Evolutionary conservation across 1,140 invertebrate genomes (phyloP).

Genomic region (Himalopsyche phryganea): DNA sequence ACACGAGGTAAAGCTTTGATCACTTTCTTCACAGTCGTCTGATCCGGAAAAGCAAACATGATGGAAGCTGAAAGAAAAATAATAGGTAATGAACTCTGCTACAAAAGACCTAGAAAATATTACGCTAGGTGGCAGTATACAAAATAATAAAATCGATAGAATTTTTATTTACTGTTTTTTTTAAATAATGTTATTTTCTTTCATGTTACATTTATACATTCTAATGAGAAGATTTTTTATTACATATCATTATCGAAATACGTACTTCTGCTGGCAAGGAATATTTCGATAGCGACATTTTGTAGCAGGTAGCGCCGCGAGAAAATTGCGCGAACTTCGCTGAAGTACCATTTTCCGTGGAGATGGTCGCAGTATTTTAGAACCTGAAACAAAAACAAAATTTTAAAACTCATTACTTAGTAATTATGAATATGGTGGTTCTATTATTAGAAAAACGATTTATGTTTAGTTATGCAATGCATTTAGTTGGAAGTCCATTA

Average conservation of each 20-base stretch:
- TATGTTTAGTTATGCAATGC: too few relatives aligned
- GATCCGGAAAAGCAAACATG: conserved; percentile 96
- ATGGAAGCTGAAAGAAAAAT: conserved; percentile 79
- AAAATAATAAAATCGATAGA: not conserved
- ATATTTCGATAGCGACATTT: conserved; percentile 97
- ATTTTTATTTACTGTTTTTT: not conserved
- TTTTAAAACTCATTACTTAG: not conserved
- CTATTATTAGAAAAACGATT: too few relatives aligned
- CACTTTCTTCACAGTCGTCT: conserved; percentile 95
- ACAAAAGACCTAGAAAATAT: not conserved
- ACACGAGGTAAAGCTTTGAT: conserved; percentile 96
- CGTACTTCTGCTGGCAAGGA: conserved; percentile 96
- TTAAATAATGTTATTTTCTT: too few relatives aligned
- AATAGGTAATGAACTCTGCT: conserved; percentile 12
- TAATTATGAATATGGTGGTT: too few relatives aligned
- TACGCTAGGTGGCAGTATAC: conserved; percentile 4
- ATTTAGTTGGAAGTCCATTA: too few relatives aligned
- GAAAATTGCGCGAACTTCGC: conserved; percentile 97
- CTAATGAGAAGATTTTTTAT: not conserved
- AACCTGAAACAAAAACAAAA: conserved; percentile 63
- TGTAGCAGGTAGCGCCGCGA: conserved; percentile 93
- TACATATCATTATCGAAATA: conserved; percentile 37
- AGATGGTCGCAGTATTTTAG: conserved; percentile 96
- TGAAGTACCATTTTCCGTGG: conserved; percentile 99
- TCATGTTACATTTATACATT: too few relatives aligned